A percentile compares a stretch with the other conserved stretches of the same genome.
Conservation (phyloP, 2,113 vertebrate genomes). For the Thamnaconus septentrionalis region DNA sequence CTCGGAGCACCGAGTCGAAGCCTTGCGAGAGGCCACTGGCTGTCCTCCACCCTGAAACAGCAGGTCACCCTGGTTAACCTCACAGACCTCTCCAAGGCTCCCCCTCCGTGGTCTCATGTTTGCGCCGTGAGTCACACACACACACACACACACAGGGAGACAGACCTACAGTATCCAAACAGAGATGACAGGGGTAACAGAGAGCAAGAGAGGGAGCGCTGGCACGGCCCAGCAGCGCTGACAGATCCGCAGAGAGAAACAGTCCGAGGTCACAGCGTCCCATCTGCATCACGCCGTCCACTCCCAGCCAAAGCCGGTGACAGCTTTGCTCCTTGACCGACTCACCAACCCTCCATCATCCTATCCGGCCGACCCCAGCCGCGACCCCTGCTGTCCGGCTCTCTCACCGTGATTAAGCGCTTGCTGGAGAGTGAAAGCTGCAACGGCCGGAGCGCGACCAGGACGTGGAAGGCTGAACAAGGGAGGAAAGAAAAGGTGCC, state of each 20-base stretch:
- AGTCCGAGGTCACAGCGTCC: conserved; percentile 50
- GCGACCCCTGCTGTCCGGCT: conserved; percentile 22
- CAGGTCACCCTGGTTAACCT: conserved; percentile 47
- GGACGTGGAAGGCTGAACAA: neutral
- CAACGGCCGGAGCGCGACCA: neutral
- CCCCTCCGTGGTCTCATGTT: conserved; percentile 32
- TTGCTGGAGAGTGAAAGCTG: conserved; percentile 41
- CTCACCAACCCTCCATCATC: conserved; percentile 15
- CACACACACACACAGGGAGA: neutral
- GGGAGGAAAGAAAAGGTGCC: conserved; percentile 6
- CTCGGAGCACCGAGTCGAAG: conserved; percentile 14
- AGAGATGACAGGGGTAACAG: conserved; percentile 27
- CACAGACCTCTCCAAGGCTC: conserved; percentile 18
- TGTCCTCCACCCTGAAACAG: conserved; percentile 27
- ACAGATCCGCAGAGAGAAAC: conserved; percentile 46
- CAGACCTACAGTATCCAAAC: conserved; percentile 27
- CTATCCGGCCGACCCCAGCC: conserved; percentile 6
- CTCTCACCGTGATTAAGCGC: conserved; percentile 36
- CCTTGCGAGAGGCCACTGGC: conserved; percentile 10
- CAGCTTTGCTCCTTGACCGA: conserved; percentile 36
- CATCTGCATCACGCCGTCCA: conserved; percentile 32
- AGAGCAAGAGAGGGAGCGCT: conserved; percentile 26
- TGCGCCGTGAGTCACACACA: conserved; percentile 28
- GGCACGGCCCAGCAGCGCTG: conserved; percentile 30
- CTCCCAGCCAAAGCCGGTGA: conserved; percentile 53